Evolutionary conservation across 64 coral and sea anemone genomes (phyloP).

Genomic region (Catalaphyllia jardinei): DNA sequence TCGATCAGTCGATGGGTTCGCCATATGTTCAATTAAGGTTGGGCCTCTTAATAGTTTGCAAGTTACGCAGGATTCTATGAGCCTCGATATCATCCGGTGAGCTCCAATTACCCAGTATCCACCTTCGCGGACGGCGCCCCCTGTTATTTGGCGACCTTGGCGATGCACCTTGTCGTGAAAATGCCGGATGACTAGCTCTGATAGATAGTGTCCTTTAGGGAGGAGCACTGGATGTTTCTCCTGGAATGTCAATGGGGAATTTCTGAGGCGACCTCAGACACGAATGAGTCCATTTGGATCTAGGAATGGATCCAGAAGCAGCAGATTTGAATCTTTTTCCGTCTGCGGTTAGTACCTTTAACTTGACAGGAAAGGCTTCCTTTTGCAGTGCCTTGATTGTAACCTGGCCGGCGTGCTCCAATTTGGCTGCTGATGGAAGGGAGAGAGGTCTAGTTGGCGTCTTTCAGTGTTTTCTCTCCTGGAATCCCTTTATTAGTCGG

Average conservation of each 20-base stretch:
- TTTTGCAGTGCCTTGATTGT: no score
- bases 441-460: no score
- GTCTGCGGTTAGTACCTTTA: background rate
- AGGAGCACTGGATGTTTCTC: conserved; percentile 11
- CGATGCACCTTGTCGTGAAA: background rate
- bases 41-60: conserved; percentile 2
- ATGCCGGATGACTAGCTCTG: background rate
- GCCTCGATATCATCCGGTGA: background rate
- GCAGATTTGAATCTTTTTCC: background rate
- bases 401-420: no score
- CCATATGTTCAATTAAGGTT: background rate
- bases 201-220: conserved; percentile 5
- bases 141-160: conserved; percentile 19
- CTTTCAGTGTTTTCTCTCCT: no score
- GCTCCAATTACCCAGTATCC: conserved; percentile 23
- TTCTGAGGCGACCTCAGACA: conserved; percentile 4
- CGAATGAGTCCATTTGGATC: background rate
- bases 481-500: no score
- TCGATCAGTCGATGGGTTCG: background rate
- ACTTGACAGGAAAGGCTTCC: background rate
- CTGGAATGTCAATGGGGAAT: background rate
- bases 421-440: no score
- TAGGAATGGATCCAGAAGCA: background rate
- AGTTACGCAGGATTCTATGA: background rate
- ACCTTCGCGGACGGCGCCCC: background rate